Evolutionary conservation across 2,113 vertebrate genomes (phyloP).

Genomic region (Ctenomys sociabilis): DNA sequence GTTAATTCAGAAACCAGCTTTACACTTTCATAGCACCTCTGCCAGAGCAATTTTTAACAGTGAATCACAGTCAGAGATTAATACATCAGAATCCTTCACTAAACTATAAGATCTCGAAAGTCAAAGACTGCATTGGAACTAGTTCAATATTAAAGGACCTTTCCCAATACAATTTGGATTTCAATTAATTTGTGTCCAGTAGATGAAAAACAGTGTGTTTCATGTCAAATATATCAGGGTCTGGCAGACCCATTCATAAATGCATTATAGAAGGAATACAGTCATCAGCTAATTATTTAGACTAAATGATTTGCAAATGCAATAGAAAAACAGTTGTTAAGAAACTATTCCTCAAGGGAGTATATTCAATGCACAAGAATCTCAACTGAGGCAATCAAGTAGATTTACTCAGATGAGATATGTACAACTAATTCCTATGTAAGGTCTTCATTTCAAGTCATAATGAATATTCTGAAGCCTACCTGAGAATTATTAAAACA

Average conservation of each 20-base stretch:
- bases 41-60: not conserved
- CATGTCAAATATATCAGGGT: not conserved
- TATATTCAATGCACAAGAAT: not conserved
- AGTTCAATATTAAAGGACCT: not conserved
- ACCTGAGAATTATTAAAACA: not conserved
- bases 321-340: not conserved
- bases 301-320: not conserved
- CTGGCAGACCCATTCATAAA: not conserved
- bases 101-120: not conserved
- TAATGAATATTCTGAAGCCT: not conserved
- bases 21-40: not conserved
- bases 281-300: not conserved
- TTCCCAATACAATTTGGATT: not conserved
- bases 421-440: not conserved
- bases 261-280: not conserved
- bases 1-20: not conserved
- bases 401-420: not conserved
- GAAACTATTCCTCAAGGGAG: not conserved
- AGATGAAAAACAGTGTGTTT: not conserved
- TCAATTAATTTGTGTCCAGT: not conserved
- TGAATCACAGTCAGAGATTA: not conserved
- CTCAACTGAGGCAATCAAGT: not conserved
- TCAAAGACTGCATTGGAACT: not conserved
- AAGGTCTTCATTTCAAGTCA: conserved; percentile 10
- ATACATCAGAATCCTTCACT: not conserved